These are phyloP conservation scores for Leucophenga montana DNA, from an alignment of 2,888 invertebrate species.

Conservation along the genomic window DNA sequence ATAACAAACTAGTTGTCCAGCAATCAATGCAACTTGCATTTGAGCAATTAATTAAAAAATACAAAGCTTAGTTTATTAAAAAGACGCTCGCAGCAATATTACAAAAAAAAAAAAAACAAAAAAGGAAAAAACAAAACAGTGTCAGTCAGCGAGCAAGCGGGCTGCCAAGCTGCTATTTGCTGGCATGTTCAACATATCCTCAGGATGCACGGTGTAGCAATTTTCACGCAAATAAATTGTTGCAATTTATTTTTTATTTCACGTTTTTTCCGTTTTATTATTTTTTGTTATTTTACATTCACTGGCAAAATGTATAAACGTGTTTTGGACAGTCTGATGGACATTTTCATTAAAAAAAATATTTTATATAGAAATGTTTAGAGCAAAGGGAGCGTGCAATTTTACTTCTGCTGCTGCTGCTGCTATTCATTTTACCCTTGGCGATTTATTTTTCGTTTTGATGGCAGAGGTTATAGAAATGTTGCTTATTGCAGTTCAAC, in stretches of 20 bases:
- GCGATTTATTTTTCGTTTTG: constrained; percentile 7
- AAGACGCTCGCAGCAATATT: no score
- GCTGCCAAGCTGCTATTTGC: no score
- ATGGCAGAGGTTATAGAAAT: not conserved
- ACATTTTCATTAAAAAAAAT: constrained; percentile 30
- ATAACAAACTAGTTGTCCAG: not conserved
- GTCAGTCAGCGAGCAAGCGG: no score
- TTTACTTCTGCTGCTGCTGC: not conserved
- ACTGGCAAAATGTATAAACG: constrained; percentile 2
- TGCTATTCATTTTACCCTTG: constrained; percentile 7
- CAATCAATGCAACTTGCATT: not conserved
- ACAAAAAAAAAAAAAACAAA: no score
- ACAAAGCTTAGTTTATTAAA: constrained; percentile 2
- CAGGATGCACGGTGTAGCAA: constrained; percentile 6
- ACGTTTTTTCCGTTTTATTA: constrained; percentile 2
- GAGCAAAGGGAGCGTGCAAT: constrained; percentile 6
- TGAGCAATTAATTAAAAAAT: constrained; percentile 10
- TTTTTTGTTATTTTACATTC: constrained; percentile 17
- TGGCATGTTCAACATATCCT: constrained; percentile 8
- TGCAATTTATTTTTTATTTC: constrained; percentile 16
- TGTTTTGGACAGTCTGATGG: constrained; percentile 31
- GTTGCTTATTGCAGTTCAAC: not conserved
- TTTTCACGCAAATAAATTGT: constrained; percentile 26
- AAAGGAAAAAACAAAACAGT: no score
- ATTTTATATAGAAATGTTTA: constrained; percentile 9